Evolutionary conservation across 2,797 vertebrate species (phyloP), one percentile per base, ranked within the genome.

Genomic region (Microctenopoma stevenorrisi): DNA sequence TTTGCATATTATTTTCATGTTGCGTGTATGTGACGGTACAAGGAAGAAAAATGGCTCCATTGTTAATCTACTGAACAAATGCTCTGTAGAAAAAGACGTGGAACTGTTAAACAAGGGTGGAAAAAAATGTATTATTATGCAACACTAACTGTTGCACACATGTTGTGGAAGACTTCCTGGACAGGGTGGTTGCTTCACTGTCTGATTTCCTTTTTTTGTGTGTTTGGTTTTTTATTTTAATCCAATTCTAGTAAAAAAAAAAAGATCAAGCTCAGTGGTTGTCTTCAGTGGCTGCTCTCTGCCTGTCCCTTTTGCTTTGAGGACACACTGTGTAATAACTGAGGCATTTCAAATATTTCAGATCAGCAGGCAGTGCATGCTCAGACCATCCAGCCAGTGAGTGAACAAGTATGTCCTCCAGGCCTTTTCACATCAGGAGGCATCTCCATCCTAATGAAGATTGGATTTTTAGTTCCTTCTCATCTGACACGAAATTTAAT

Each of bases 391-490:
- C 61, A 80, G 79, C 58, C 69, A 78, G 69, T 7, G 13, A 83
- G 77, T 60, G 72, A 76, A 65, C 59, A 68, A 78, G 64, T 51
- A 55, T 79, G 72, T 69, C 70, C 81, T 80, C 40, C 5, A 87
- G 82, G 78, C 77, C 37, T 43, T 83, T 79, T 81, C 75, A 64
- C 79, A 75, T 83, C 50, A 1, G 74, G 56, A 69, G 83, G 58
- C 62, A 58, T 81, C 66, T 84, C 51, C 48, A 53, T 79, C 69
- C 63, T 80, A 83, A 87, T 80, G 79, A 79, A 78, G 72, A 77
- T 83, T 58, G 50, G 64, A 69, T 72, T 70, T 61, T 51, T 61
- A n/a, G 0, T 67, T 60, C 59, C 64, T 83, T 74, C 69, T 54
- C 73, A 42, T 77, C 69, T 76, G 62, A 18, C 68, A 64, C 62